Conservation (phyloP, 1,140 invertebrate genomes). For the Lordiphosa mommai region DNA sequence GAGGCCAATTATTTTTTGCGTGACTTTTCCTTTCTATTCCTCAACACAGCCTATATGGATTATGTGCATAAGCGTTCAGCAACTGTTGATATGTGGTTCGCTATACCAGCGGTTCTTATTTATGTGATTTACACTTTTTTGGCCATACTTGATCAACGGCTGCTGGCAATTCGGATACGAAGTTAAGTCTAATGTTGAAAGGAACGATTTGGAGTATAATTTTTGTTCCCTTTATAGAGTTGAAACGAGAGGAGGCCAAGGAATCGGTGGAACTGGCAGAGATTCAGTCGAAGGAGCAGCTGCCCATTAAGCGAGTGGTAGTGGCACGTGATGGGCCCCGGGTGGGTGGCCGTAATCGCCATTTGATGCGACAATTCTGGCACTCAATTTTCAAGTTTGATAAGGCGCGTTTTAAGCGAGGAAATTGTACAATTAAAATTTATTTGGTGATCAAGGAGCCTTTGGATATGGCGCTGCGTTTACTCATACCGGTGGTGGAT, state of each 20-base stretch:
- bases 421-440: neutral
- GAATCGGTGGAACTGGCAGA: neutral
- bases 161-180: slow-evolving; percentile 3
- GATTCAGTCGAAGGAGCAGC: neutral
- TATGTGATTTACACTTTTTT: slow-evolving; percentile 10
- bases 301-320: neutral
- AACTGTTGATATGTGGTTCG: neutral
- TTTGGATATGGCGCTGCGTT: slow-evolving; percentile 5
- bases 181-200: neutral
- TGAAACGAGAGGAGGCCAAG: too few relatives aligned
- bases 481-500: slow-evolving; percentile 23
- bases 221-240: neutral
- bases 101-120: neutral
- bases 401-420: neutral
- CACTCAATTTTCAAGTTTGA: slow-evolving; percentile 10
- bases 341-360: neutral
- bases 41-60: slow-evolving; percentile 20
- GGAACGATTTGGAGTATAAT: neutral
- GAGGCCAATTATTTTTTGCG: slow-evolving; percentile 10
- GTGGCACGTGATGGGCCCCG: neutral
- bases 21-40: slow-evolving; percentile 23
- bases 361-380: slow-evolving; percentile 16
- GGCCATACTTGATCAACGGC: slow-evolving; percentile 10
- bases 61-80: slow-evolving; percentile 6
- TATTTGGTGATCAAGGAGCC: slow-evolving; percentile 9